Evolutionary conservation across 2,113 vertebrate genomes (phyloP).

Genomic region (Phodopus roborovskii): DNA sequence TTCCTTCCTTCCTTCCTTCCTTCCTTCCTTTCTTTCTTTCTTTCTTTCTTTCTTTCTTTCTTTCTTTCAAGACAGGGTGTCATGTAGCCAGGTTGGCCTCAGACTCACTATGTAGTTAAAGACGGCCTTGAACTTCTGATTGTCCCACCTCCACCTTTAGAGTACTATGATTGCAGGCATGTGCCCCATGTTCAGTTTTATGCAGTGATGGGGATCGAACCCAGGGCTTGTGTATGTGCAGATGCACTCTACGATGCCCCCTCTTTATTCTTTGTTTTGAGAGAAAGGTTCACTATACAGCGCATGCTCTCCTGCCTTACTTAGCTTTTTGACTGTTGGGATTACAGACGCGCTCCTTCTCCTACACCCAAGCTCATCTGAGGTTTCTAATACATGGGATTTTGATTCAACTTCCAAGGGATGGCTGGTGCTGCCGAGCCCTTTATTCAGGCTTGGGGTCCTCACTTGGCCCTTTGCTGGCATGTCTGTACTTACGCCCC

Average conservation of each 20-base stretch:
- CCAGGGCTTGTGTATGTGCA: not conserved
- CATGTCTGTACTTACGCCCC: slow-evolving; percentile 88
- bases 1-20: rapidly evolving
- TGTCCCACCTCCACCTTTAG: not conserved
- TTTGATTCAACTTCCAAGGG: not conserved
- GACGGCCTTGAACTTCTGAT: not conserved
- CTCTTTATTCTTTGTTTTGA: not conserved
- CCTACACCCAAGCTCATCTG: not conserved
- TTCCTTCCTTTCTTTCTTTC: not conserved
- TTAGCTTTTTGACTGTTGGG: not conserved
- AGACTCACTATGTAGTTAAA: not conserved
- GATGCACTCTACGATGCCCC: not conserved
- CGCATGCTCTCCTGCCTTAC: not conserved
- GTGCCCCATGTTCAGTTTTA: not conserved
- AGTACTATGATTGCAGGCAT: not conserved
- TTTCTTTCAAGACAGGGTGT: not conserved
- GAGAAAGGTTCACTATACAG: not conserved
- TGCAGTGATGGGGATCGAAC: not conserved
- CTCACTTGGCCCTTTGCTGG: not conserved
- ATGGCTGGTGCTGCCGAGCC: too few relatives aligned
- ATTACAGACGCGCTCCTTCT: not conserved
- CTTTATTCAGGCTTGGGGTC: not conserved
- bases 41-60: too few relatives aligned
- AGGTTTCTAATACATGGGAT: not conserved
- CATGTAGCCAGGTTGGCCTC: not conserved